Conservation (phyloP, 1,140 invertebrate genomes). For the Brachionus manjavacas region DNA sequence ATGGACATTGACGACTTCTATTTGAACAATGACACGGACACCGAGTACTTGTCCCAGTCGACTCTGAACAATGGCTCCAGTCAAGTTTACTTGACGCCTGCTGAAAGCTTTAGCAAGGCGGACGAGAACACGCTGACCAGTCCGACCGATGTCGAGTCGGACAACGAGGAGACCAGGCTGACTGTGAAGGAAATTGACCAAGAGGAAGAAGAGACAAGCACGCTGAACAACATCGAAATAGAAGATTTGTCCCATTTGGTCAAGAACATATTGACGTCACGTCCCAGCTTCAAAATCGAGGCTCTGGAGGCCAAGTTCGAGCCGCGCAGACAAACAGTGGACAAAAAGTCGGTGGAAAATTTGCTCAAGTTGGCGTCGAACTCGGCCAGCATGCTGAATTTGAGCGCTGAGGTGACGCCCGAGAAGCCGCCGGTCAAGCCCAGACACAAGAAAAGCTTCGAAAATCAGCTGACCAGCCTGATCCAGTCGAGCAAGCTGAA, state of each 20-base stretch:
- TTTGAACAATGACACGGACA: constrained; percentile 29
- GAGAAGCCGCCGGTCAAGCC: not conserved
- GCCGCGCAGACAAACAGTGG: not conserved
- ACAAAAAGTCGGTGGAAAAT: constrained; percentile 38
- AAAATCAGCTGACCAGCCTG: not conserved
- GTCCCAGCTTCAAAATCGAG: not conserved
- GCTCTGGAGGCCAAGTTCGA: not conserved
- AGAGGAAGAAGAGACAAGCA: not conserved
- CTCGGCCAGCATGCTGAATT: constrained; percentile 28
- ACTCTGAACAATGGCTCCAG: not conserved
- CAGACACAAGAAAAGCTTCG: not conserved
- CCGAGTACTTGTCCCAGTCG: constrained; percentile 26
- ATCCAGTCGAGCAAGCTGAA: not conserved
- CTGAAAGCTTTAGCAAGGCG: not conserved
- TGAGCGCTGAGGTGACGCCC: not conserved
- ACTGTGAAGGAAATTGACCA: not conserved
- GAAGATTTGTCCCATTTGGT: constrained; percentile 23
- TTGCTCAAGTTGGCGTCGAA: constrained; percentile 22
- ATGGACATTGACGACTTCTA: not conserved
- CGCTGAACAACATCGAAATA: not conserved
- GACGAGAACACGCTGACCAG: not conserved
- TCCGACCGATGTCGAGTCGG: not conserved
- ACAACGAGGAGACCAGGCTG: not conserved
- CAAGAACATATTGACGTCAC: not conserved
- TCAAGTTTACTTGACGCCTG: constrained; percentile 37